Evolutionary conservation across 2,888 invertebrate genomes (phyloP), one percentile per base, ranked within the genome.

Genomic region (Drosophila pseudotakahashii): DNA sequence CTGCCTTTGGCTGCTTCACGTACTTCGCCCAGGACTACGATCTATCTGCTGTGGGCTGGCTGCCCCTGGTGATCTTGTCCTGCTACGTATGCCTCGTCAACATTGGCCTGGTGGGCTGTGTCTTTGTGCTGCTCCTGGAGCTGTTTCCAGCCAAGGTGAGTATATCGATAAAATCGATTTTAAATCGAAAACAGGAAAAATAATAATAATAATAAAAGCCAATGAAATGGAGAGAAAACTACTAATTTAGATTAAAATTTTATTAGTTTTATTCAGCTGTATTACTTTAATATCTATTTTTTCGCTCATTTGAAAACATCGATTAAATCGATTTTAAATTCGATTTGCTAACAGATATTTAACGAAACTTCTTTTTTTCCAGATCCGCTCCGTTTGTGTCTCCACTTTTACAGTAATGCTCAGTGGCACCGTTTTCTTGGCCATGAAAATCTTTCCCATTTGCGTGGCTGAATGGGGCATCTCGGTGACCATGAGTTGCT

Each of bases 61-160:
- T 91, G 10, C 90, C 90, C 0, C 42, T 89, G 4, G 44, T 77
- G 0, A 47, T 89, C 3, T 63, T 91, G 34, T 77, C 91, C 0
- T 37, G 83, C 5, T 78, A 79, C 0, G 76, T 89, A 13, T 85
- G 90, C 16, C 23, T 87, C 0, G 81, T 79, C 6, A 84, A 85
- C 3, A 76, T 90, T 4, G 91, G 91, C 3, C 37, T 91, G 2
- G 67, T 88, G 6, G 79, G 90, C 0, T 64, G 89, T 5, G 73
- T 84, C 13, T 82, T 90, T 61, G 82, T 91, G 13, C 66, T 91
- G 0, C 39, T 91, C 4, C 84, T 88, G 7, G 91, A 91, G 62
- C 61, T 87, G 1, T 75, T 90, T 47, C 90, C 90, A 7, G 51
- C 76, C 3, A 88, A 89, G 84, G 92, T 91, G 47, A 51, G 61